Base-by-base conservation (phyloP, 2,113 vertebrate genomes). In the Lagopus muta region DNA sequence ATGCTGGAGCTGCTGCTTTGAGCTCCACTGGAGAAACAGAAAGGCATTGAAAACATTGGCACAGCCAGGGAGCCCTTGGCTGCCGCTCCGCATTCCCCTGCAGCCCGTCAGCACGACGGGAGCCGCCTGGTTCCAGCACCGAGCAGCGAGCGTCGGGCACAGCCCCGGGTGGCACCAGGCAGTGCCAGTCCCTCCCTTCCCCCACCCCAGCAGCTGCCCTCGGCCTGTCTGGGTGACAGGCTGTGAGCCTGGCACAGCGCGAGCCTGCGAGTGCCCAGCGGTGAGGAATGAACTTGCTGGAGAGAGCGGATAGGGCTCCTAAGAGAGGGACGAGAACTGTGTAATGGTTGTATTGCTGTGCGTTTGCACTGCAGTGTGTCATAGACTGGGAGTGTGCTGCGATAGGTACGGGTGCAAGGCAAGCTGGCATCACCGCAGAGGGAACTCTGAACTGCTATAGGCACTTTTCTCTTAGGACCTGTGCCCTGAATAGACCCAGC, bases 1-100 rank as follows among this genome's bases (percentile, higher is more conserved):
- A 80, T 16, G 58, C 81, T n/a, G 91, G 79, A 65, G 81, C 80
- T 85, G 82, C 94, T 73, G 64, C 65, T 94, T 97, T 36, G 87
- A 96, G 95, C 93, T 95, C 79, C 86, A 82, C 61, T 86, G 86
- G 93, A 93, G 72, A 96, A 96, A 96, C 58, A 97, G 92, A 97
- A 95, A 95, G 79, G 91, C 94, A 83, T 32, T 92, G 77, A 91
- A 92, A 97, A 96, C 92, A 97, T 65, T 93, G 94, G 84, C 96
- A 89, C 90, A 58, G 64, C 58, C 40, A 57, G 38, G 45, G 48
- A 88, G 71, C 24, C 14, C 47, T 97, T 97, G 97, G 97, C 97
- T 93, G 96, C 97, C 96, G 47, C 61, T 73, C 80, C 21, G 34
- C 95, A 97, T 97, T 97, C 96, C 94, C 89, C 28, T 65, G 65